Percentiles rank a stretch among this genome's conserved stretches.
Evolutionary conservation across 2,888 invertebrate species (phyloP).

Genomic region (Orchesellides sinensis): DNA sequence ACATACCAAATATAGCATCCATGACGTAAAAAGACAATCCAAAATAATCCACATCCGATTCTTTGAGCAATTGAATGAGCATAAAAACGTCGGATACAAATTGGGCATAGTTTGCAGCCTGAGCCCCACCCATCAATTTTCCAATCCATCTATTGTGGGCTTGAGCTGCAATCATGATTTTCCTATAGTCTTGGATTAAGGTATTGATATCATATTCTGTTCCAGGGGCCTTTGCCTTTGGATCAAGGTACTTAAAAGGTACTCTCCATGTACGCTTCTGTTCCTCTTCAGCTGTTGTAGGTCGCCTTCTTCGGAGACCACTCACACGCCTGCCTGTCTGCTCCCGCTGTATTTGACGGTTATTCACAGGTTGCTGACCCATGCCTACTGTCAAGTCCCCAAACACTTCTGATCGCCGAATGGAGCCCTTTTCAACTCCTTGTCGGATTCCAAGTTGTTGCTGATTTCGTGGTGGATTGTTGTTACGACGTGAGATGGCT

Average conservation of each 20-base stretch:
- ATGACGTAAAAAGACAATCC: conserved; percentile 65
- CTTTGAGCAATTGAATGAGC: conserved; percentile 64
- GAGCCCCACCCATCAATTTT: conserved; percentile 55
- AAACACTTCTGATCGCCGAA: conserved; percentile 42
- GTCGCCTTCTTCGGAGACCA: conserved; percentile 30
- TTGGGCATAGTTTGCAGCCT: conserved; percentile 62
- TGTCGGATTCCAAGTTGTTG: conserved; percentile 32
- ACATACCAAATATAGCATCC: conserved; percentile 69
- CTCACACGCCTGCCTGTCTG: conserved; percentile 34
- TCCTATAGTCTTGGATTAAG: conserved; percentile 60
- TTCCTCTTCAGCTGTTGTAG: conserved; percentile 6
- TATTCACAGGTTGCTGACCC: conserved; percentile 9
- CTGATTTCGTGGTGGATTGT: neutral
- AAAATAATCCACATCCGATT: conserved; percentile 63
- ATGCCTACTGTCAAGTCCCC: conserved; percentile 46
- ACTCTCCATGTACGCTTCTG: conserved; percentile 6
- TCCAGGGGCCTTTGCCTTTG: conserved; percentile 52
- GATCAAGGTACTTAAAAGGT: conserved; percentile 40
- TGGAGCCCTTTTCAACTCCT: neutral
- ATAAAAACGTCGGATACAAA: conserved; percentile 67
- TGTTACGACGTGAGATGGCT: too few relatives aligned
- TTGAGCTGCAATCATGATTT: conserved; percentile 52
- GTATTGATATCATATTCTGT: conserved; percentile 63
- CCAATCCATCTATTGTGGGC: conserved; percentile 64
- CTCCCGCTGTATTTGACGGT: neutral